Percentiles rank a stretch among this genome's conserved stretches.
Conservation (phyloP, 1,140 invertebrate genomes). For the Drosophila nebulosa region DNA sequence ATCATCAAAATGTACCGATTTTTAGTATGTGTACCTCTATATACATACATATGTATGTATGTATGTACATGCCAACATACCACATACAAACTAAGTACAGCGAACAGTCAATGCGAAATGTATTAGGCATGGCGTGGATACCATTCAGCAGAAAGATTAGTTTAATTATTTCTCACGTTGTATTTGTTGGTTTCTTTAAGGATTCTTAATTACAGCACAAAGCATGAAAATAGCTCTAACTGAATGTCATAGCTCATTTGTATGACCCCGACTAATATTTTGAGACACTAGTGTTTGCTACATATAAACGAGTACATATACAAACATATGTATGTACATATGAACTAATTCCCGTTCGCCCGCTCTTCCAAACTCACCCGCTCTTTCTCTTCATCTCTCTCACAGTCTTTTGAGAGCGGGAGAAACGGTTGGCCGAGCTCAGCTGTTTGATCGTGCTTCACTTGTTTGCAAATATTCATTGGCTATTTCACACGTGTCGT, state of each 20-base stretch:
- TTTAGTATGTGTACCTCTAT: neutral
- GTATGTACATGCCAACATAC: neutral
- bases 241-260: too few relatives aligned
- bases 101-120: neutral
- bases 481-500: slow-evolving; percentile 40
- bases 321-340: neutral
- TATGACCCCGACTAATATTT: too few relatives aligned
- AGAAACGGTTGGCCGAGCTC: slow-evolving; percentile 4
- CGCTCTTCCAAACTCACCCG: neutral
- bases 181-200: too few relatives aligned
- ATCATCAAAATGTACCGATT: slow-evolving; percentile 10
- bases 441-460: slow-evolving; percentile 30
- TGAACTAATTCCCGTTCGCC: slow-evolving; percentile 22
- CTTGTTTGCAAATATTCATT: slow-evolving; percentile 41
- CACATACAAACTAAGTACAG: neutral
- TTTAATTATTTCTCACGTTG: too few relatives aligned
- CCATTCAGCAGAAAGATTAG: neutral
- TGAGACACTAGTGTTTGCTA: too few relatives aligned
- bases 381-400: slow-evolving; percentile 19
- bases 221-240: neutral
- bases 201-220: too few relatives aligned
- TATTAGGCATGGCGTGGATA: neutral
- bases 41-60: neutral
- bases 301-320: too few relatives aligned
- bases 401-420: neutral